phyloP scores from a whole-genome alignment of 2,888 invertebrate species.

The Trypoxylon attenuatum region DNA sequence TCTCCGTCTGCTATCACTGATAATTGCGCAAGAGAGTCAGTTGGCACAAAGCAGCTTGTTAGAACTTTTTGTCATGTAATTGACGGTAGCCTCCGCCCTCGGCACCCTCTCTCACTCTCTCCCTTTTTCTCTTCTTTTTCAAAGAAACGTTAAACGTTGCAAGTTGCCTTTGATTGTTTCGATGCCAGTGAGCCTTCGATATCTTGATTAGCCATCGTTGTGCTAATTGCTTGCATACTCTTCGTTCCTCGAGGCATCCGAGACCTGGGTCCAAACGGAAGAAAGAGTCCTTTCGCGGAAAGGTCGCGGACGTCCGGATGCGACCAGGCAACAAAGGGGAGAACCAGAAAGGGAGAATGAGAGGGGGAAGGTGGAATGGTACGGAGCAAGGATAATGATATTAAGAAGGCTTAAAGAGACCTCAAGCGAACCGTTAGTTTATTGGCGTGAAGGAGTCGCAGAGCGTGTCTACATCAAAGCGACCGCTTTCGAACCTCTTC shows the following conservation, averaged over 20 bases:
- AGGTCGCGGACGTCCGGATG: too few relatives aligned
- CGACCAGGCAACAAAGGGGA: too few relatives aligned
- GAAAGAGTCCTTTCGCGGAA: too few relatives aligned
- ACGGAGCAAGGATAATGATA: conserved; percentile 68
- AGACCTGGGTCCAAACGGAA: too few relatives aligned
- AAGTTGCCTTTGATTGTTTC: background rate
- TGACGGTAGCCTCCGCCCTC: too few relatives aligned
- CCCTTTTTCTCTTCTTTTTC: background rate
- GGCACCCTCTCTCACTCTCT: too few relatives aligned
- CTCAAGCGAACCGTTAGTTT: conserved; percentile 72
- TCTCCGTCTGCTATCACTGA: conserved; percentile 26
- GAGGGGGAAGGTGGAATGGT: background rate
- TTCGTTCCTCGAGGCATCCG: too few relatives aligned
- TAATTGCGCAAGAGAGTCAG: conserved; percentile 25
- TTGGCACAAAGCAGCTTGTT: conserved; percentile 30
- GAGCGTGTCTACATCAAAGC: conserved; percentile 72
- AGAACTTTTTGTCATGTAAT: too few relatives aligned
- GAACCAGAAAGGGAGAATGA: background rate
- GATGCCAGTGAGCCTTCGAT: background rate
- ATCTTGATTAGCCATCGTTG: background rate
- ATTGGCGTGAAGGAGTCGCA: conserved; percentile 73
- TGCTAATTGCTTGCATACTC: background rate
- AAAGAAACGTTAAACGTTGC: background rate
- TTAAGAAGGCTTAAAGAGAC: conserved; percentile 69
- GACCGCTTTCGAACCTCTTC: conserved; percentile 67